These are phyloP conservation scores for Marisa cornuarietis DNA, from an alignment of 1,140 invertebrate genomes.

Conservation along the genomic window DNA sequence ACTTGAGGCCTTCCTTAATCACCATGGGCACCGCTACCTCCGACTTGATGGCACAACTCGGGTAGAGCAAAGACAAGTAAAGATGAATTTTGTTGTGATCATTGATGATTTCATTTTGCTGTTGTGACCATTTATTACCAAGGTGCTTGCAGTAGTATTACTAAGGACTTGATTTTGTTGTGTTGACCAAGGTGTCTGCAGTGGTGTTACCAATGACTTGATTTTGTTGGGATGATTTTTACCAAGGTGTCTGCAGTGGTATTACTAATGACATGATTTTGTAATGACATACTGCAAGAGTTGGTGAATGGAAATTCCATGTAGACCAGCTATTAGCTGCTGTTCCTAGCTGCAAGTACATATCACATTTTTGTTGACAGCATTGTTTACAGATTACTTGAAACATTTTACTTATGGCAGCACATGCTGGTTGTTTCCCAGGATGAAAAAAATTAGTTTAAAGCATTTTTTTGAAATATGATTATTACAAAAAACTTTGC, in stretches of 20 bases:
- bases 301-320: not conserved
- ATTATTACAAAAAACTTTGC: not conserved
- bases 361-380: too few relatives aligned
- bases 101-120: not conserved
- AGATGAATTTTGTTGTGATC: not conserved
- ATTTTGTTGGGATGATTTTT: not conserved
- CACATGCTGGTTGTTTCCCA: too few relatives aligned
- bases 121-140: not conserved
- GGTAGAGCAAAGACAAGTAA: constrained; percentile 91
- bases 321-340: too few relatives aligned
- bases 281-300: not conserved
- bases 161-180: constrained; percentile 3
- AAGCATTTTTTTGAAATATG: too few relatives aligned
- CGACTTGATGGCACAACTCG: constrained; percentile 96
- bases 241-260: not conserved
- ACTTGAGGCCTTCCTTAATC: constrained; percentile 95
- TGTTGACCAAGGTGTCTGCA: not conserved
- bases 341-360: too few relatives aligned
- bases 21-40: constrained; percentile 95
- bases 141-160: not conserved
- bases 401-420: too few relatives aligned
- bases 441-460: too few relatives aligned
- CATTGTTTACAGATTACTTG: too few relatives aligned
- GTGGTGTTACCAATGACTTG: not conserved
- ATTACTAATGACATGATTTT: constrained; percentile 1